Evolutionary conservation across 2,113 vertebrate genomes (phyloP), one percentile per base, ranked within the genome.

Genomic region (Paradoxurus hermaphroditus): DNA sequence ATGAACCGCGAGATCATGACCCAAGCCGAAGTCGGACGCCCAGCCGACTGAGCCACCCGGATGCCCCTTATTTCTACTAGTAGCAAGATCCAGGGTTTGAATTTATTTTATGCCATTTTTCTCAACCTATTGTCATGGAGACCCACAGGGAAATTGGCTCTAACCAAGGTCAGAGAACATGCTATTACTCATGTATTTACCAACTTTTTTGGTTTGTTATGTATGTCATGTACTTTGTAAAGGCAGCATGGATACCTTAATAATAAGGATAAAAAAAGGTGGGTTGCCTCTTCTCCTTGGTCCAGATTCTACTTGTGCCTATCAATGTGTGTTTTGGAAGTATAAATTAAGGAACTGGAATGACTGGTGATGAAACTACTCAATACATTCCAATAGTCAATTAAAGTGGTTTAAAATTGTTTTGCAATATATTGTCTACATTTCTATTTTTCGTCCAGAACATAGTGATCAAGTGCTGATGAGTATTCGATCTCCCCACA

Each of bases 71-170:
- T 46, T 86, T 94, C 85, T 19, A 91, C 56, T 51, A n/a, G 44
- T 77, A 81, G 44, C 27, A 95, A 96, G 51, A 89, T 3, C 53
- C 31, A 84, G 4, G 23, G 19, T 23, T 93, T 79, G 49, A 70
- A 18, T 91, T 90, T 63, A 73, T 90, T 97, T 89, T 31, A 59
- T 7, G 88, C 5, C 18, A 34, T 7, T 94, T 94, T 96, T 86
- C 15, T 88, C 34, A 91, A 8, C 53, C 36, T 81, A 41, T 72
- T 90, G 7, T 68, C 31, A 79, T 36, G 29, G 34, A 72, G 9
- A 68, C 31, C 59, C 16, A 29, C 27, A 91, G 39, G 51, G 83
- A 78, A 77, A 86, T 82, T 82, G 62, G 18, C 31, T 7, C 12
- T 62, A 23, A 27, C 25, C 46, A 77, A 78, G 46, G 31, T 84